Evolutionary conservation across 2,113 vertebrate species (phyloP).

Genomic region (Herpetotheres cachinnans): DNA sequence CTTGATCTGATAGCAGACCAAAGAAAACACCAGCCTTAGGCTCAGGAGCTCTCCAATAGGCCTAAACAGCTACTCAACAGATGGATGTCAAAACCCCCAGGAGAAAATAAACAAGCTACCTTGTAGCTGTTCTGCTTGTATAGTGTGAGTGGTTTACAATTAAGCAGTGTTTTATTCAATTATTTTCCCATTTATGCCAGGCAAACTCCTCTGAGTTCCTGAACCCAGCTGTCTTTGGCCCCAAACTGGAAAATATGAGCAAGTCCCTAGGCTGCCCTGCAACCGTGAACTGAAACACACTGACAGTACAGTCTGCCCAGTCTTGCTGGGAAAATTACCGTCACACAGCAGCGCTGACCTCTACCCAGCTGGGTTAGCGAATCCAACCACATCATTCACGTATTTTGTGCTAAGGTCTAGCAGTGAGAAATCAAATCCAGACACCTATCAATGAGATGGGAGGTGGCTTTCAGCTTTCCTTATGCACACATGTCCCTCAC

Average conservation of each 20-base stretch:
- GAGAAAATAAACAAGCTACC: background rate
- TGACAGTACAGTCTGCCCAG: background rate
- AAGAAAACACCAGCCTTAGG: background rate
- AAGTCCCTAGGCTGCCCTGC: background rate
- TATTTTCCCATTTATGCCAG: background rate
- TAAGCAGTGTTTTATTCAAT: background rate
- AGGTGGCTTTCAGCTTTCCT: background rate
- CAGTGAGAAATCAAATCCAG: background rate
- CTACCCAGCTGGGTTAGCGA: background rate
- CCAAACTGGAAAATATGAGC: background rate
- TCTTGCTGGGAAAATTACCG: background rate
- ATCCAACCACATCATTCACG: background rate
- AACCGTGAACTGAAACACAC: background rate
- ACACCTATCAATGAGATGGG: background rate
- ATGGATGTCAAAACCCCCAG: background rate
- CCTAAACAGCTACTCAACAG: background rate
- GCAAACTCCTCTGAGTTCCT: background rate
- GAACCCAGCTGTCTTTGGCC: constrained; percentile 13
- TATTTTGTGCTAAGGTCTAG: background rate
- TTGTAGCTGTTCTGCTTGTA: background rate
- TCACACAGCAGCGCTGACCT: background rate
- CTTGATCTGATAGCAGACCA: background rate
- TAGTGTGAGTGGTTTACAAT: background rate
- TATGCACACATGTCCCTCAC: background rate
- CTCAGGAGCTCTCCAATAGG: background rate